Evolutionary conservation across 1,140 invertebrate genomes (phyloP).

Genomic region (Marisa cornuarietis): DNA sequence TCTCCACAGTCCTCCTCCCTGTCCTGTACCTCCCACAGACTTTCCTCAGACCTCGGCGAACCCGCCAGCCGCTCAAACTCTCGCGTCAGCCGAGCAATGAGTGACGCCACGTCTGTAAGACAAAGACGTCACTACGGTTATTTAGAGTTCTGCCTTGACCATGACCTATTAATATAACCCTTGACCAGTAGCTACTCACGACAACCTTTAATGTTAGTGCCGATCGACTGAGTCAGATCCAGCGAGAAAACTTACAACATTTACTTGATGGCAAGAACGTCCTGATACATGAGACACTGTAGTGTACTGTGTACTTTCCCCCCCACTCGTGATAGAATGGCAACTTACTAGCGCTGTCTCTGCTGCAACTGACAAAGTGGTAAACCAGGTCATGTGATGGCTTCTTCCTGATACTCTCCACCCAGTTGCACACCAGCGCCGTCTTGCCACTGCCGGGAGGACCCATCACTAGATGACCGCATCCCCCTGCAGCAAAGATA

Average conservation of each 20-base stretch:
- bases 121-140: no score
- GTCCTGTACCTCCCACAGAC: background rate
- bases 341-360: constrained; percentile 39
- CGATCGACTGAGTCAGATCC: no score
- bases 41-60: background rate
- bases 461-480: constrained; percentile 35
- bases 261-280: no score
- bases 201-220: no score
- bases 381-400: constrained; percentile 29
- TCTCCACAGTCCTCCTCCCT: background rate
- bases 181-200: no score
- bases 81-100: constrained; percentile 1
- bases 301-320: background rate
- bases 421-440: constrained; percentile 48
- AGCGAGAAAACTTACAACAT: no score
- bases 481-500: background rate
- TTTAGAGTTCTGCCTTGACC: no score
- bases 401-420: constrained; percentile 28
- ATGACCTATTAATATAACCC: no score
- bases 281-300: no score
- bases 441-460: constrained; percentile 47
- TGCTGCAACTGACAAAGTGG: constrained; percentile 47
- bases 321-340: background rate
- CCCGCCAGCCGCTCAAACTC: constrained; percentile 3
- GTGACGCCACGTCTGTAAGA: constrained; percentile 3